Percentiles rank a stretch among this genome's conserved stretches.
Evolutionary conservation across 2,888 invertebrate genomes (phyloP).

Genomic region (Xestia c-nigrum): DNA sequence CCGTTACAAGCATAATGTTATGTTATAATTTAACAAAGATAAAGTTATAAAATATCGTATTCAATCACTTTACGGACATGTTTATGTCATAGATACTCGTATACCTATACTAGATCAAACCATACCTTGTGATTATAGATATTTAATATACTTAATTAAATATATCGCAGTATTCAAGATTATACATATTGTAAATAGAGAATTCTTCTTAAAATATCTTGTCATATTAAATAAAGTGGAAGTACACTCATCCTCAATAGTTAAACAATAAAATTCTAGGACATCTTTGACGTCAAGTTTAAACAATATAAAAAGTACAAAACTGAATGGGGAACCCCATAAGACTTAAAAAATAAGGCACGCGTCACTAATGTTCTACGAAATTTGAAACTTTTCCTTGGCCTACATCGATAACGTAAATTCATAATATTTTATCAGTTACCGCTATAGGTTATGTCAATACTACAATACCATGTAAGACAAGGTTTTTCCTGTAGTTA

Average conservation of each 20-base stretch:
- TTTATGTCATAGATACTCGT: neutral
- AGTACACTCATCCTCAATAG: constrained; percentile 13
- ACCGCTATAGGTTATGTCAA: constrained; percentile 8
- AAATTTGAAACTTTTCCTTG: constrained; percentile 32
- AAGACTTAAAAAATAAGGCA: constrained; percentile 14
- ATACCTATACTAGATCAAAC: no score
- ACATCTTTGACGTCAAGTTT: neutral
- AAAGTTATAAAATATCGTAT: neutral
- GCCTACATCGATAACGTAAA: constrained; percentile 36
- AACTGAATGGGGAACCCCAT: constrained; percentile 14
- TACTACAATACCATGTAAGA: constrained; percentile 8
- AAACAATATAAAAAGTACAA: constrained; percentile 10
- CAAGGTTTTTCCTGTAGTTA: constrained; percentile 15
- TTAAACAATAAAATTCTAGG: constrained; percentile 32
- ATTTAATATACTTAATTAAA: constrained; percentile 9
- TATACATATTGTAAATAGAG: neutral
- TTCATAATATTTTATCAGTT: constrained; percentile 29
- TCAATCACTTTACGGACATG: neutral
- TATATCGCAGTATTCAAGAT: neutral
- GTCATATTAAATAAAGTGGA: constrained; percentile 2
- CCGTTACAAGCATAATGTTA: neutral
- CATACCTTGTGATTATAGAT: neutral
- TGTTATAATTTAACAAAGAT: neutral
- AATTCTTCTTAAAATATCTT: constrained; percentile 13
- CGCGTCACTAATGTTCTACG: constrained; percentile 26